A percentile compares a stretch with the other conserved stretches of the same genome.
These are phyloP conservation scores for Micronycteris hirsuta DNA, from an alignment of 2,113 vertebrate species.

Conservation along the genomic window DNA sequence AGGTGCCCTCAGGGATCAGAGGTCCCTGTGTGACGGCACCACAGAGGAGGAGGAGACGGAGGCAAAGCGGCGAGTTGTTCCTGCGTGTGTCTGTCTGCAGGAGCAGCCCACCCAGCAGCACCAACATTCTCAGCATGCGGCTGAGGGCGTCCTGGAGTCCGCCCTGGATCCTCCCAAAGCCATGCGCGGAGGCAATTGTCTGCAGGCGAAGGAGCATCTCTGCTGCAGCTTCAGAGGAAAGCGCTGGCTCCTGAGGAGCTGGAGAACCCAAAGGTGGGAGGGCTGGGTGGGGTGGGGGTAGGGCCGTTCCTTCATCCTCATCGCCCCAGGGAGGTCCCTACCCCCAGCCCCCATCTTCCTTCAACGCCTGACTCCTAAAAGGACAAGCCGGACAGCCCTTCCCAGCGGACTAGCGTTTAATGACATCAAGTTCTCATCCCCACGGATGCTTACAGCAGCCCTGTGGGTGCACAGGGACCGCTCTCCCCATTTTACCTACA, in stretches of 20 bases:
- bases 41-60: not conserved
- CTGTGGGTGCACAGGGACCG: not conserved
- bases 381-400: not conserved
- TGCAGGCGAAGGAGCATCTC: not conserved
- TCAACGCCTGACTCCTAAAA: not conserved
- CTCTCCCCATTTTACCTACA: too few relatives aligned
- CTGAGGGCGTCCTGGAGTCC: not conserved
- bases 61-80: not conserved
- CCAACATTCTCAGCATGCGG: not conserved
- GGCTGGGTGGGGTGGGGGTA: rapidly evolving
- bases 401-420: not conserved
- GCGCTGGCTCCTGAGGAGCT: not conserved
- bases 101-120: rapidly evolving
- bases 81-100: not conserved
- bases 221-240: not conserved
- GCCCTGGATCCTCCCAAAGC: not conserved
- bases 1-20: too few relatives aligned
- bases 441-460: not conserved
- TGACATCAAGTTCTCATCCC: not conserved
- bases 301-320: not conserved
- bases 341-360: not conserved
- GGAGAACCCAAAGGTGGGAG: not conserved
- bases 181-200: not conserved
- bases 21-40: not conserved
- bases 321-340: not conserved